phyloP scores from a whole-genome alignment of 2,888 invertebrate genomes.

The Megamerina dolium region DNA sequence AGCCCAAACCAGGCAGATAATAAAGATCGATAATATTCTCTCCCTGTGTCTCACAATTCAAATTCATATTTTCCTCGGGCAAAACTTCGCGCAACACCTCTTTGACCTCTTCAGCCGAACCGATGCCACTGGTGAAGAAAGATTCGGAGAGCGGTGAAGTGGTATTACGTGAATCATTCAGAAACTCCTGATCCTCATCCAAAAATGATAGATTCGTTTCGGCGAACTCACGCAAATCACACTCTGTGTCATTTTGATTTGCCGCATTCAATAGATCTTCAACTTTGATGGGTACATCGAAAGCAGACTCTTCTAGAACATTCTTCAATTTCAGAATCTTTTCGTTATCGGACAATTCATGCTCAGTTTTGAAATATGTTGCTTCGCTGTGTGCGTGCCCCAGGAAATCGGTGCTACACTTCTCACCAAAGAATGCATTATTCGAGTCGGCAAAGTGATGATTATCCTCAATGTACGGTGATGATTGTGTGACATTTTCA shows the following conservation, averaged over 20 bases:
- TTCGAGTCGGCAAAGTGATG: conserved; percentile 38
- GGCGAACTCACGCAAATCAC: conserved; percentile 46
- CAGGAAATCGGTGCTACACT: conserved; percentile 36
- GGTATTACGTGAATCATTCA: conserved; percentile 64
- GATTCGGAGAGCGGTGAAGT: conserved; percentile 78
- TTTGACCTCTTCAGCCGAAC: conserved; percentile 80
- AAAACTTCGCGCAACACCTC: conserved; percentile 79
- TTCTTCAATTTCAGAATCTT: conserved; percentile 47
- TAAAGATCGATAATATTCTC: conserved; percentile 50
- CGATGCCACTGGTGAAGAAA: conserved; percentile 75
- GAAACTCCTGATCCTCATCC: conserved; percentile 48
- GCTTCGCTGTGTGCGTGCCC: conserved; percentile 31
- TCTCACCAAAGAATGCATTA: conserved; percentile 46
- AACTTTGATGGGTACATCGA: conserved; percentile 43
- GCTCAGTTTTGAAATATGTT: conserved; percentile 34
- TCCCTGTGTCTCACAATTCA: conserved; percentile 37
- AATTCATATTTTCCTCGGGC: conserved; percentile 65
- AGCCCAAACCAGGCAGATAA: conserved; percentile 50
- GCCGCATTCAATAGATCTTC: conserved; percentile 43
- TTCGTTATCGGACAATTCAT: conserved; percentile 42
- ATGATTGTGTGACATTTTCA: conserved; percentile 57
- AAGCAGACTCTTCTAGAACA: conserved; percentile 43
- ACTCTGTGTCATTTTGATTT: conserved; percentile 41
- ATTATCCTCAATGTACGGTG: conserved; percentile 48
- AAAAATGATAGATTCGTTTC: conserved; percentile 48